Percentiles rank a stretch among this genome's conserved stretches.
Conservation (phyloP, 2,888 invertebrate genomes). For the Apamea monoglypha region DNA sequence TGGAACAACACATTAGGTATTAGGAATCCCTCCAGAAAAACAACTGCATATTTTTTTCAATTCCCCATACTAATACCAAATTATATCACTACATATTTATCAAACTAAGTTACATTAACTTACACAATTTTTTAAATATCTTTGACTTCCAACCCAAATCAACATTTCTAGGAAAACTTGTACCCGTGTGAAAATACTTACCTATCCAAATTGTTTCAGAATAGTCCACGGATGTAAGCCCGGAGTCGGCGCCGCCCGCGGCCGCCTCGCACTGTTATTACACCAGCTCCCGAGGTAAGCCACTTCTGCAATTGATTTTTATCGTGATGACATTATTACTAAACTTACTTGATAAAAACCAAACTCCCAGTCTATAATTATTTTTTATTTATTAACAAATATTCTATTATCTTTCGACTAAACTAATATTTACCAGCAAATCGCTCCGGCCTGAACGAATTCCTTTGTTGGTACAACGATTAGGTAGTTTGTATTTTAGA, state of each 20-base stretch:
- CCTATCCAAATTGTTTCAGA: conserved; percentile 57
- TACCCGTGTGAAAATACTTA: conserved; percentile 7
- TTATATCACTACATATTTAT: not conserved
- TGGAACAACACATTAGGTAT: not conserved
- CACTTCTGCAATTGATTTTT: conserved; percentile 85
- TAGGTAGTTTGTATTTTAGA: conserved; percentile 56
- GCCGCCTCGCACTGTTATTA: conserved; percentile 82
- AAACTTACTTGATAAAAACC: conserved; percentile 75
- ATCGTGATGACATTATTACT: conserved; percentile 87
- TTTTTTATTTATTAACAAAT: conserved; percentile 78
- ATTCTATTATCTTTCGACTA: conserved; percentile 75
- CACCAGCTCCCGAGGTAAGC: conserved; percentile 80
- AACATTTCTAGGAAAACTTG: not conserved
- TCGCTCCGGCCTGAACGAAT: conserved; percentile 65
- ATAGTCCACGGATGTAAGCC: conserved; percentile 58
- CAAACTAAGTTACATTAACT: not conserved
- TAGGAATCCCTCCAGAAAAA: not conserved
- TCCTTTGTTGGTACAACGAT: conserved; percentile 56
- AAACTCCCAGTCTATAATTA: conserved; percentile 70
- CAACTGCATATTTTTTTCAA: not conserved
- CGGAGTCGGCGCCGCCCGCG: conserved; percentile 64
- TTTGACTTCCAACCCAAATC: not conserved
- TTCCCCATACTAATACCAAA: not conserved
- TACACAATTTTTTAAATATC: not conserved
- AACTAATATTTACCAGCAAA: conserved; percentile 75